phyloP scores from a whole-genome alignment of 2,113 vertebrate species.

The Xyrauchen texanus region DNA sequence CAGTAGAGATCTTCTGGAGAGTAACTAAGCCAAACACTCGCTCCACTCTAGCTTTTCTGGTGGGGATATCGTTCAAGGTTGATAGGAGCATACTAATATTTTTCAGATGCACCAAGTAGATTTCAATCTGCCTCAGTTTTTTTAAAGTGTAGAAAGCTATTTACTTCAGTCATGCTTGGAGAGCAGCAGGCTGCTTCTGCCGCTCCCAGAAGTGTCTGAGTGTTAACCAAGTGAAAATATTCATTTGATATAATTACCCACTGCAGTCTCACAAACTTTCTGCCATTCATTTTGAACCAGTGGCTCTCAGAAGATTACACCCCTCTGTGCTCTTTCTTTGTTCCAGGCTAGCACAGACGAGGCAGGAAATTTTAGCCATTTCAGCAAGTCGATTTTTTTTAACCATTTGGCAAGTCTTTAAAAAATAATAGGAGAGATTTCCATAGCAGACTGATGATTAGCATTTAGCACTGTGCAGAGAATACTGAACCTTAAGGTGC shows the following conservation, averaged over 20 bases:
- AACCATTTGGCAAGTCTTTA: neutral
- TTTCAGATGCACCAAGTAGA: constrained; percentile 51
- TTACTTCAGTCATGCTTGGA: constrained; percentile 56
- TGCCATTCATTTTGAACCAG: constrained; percentile 6
- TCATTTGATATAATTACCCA: constrained; percentile 56
- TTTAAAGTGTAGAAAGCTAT: constrained; percentile 48
- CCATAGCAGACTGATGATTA: constrained; percentile 26
- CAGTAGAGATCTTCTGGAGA: constrained; percentile 28
- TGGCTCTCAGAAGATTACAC: constrained; percentile 7
- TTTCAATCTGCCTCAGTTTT: constrained; percentile 56
- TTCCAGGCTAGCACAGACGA: neutral
- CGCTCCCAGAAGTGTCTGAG: constrained; percentile 33
- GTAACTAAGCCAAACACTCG: neutral
- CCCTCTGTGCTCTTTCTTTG: neutral
- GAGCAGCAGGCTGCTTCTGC: constrained; percentile 15
- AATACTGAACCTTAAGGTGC: constrained; percentile 8
- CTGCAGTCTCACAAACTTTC: constrained; percentile 35
- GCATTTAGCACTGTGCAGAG: constrained; percentile 3
- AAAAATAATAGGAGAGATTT: constrained; percentile 23
- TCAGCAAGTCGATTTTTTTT: neutral
- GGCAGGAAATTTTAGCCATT: constrained; percentile 34
- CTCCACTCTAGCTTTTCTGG: constrained; percentile 26
- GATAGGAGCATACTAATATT: constrained; percentile 44
- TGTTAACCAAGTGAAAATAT: constrained; percentile 58
- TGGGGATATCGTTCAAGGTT: constrained; percentile 50